Base-by-base conservation (phyloP, 2,797 vertebrate species). In the Orestias chungarensis region DNA sequence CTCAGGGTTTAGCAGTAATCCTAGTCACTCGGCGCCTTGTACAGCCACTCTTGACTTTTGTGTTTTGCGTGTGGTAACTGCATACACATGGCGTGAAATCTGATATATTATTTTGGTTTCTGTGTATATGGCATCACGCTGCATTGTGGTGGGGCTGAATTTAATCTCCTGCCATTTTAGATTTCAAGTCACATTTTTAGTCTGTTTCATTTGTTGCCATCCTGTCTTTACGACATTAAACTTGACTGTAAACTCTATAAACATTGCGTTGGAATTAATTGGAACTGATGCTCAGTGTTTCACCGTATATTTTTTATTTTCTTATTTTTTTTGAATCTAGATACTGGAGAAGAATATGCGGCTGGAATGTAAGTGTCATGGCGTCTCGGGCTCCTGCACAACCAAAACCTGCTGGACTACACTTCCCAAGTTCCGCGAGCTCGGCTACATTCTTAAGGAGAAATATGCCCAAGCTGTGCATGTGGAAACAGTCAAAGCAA, bases 401-500 rank as follows among this genome's bases (percentile, higher is more conserved):
- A 99, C 97, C 79, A 98, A 97, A 92, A 99, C 98, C 7, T 99
- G 98, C 94, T 99, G 98, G 98, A 99, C 96, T 52, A 99, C 96
- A 2, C 95, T 99, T 82, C 98, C 97, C 38, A 97, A 97, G 91
- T 99, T 99, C 91, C 95, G 97, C 14, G 96, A 99, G 94, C 94
- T 99, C 23, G 98, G 97, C 90, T 97, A 96, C 87, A 95, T 98
- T 91, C 96, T 99, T 71, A 98, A 96, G 93, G 97, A 98, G 90
- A 98, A 97, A 89, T 99, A 99, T 92, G 95, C 94, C 1, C 95
- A 96, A 33, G 97, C 98, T 0, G 95, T 99, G 61, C 97, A 98
- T 0, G 98, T 99, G 31, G 98, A 99, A 67, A 93, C 98, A 0
- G 96, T 99, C 83, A 94, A 96, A 54, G 97, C 96, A 71, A 98